Conservation (phyloP, 2,888 invertebrate species). For the Drosophila demipolita region DNA sequence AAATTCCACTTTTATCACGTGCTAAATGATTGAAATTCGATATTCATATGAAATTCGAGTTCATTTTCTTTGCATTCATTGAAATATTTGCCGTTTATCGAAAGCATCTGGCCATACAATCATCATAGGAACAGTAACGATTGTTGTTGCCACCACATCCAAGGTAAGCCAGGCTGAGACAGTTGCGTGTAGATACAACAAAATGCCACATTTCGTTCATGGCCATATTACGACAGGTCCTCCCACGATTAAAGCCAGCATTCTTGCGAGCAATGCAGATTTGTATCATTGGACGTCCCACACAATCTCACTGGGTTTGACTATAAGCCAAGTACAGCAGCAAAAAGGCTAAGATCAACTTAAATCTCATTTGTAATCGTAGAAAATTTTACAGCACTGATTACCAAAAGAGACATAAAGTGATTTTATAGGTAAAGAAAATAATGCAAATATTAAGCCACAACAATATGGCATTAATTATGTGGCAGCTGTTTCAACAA, state of each 20-base stretch:
- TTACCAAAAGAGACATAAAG: neutral
- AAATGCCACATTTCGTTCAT: constrained; percentile 14
- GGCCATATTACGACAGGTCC: neutral
- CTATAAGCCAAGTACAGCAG: neutral
- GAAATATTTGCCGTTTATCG: neutral
- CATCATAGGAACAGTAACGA: constrained; percentile 6
- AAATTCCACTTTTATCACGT: neutral
- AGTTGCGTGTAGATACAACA: neutral
- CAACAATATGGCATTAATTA: neutral
- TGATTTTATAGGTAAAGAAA: neutral
- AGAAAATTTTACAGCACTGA: neutral
- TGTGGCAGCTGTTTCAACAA: constrained; percentile 1
- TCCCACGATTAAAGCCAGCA: neutral
- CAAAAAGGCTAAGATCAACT: neutral
- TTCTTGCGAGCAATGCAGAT: neutral
- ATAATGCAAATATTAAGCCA: neutral
- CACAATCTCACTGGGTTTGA: neutral
- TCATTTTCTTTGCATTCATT: neutral
- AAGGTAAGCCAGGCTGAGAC: neutral
- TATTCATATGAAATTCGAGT: neutral
- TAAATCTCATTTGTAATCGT: neutral
- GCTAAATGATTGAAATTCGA: neutral
- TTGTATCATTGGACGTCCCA: neutral
- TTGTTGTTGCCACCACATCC: constrained; percentile 13
- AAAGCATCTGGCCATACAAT: neutral